Conservation (phyloP, 2,797 vertebrate genomes). For the Acanthiza pusilla region DNA sequence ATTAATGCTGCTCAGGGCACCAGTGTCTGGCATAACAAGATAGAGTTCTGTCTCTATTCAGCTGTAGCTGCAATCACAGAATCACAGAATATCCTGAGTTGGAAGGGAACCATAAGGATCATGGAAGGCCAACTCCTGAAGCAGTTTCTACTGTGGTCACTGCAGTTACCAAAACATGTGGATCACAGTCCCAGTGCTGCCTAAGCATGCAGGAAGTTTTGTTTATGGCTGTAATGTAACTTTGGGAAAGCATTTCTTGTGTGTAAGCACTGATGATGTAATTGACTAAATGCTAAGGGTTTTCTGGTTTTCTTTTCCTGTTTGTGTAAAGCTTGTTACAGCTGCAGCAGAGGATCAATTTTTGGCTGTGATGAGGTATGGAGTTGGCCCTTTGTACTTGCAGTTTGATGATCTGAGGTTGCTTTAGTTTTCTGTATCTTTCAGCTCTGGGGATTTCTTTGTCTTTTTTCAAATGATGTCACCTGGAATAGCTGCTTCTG, state of each 20-base stretch:
- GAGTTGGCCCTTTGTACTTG: neutral
- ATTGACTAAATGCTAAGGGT: neutral
- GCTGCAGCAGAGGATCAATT: neutral
- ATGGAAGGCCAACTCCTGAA: neutral
- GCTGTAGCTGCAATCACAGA: neutral
- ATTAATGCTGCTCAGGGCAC: neutral
- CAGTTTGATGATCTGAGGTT: neutral
- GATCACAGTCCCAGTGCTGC: neutral
- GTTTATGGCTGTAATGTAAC: neutral
- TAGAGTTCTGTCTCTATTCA: neutral
- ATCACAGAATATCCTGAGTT: neutral
- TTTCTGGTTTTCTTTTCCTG: neutral
- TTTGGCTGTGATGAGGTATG: neutral
- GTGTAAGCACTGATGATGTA: neutral
- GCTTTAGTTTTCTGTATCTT: neutral
- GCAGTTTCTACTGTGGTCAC: neutral
- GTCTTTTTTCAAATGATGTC: neutral
- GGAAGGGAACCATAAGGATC: neutral
- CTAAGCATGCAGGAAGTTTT: neutral
- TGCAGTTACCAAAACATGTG: neutral
- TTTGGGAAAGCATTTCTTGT: neutral
- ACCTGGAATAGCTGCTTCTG: conserved; percentile 9
- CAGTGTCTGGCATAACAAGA: neutral
- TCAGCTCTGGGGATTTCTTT: neutral
- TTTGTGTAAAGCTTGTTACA: neutral